phyloP scores from a whole-genome alignment of 2,113 vertebrate species.

The Prolemur simus region DNA sequence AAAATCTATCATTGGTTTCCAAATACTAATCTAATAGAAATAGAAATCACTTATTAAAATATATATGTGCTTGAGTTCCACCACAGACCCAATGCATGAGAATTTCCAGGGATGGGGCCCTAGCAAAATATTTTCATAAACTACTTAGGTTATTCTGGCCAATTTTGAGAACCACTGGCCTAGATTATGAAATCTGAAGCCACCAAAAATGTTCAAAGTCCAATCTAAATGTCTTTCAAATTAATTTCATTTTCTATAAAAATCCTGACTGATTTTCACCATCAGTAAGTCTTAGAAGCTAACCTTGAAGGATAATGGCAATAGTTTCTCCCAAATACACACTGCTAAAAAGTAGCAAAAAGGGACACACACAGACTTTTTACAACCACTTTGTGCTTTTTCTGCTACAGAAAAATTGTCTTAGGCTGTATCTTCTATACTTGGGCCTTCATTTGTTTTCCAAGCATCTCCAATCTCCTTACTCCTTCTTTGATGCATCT shows the following conservation, averaged over 20 bases:
- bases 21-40: background rate
- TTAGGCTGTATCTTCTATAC: background rate
- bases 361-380: background rate
- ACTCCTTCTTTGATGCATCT: background rate
- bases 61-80: background rate
- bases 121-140: background rate
- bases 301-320: background rate
- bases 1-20: background rate
- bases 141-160: background rate
- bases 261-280: background rate
- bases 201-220: background rate
- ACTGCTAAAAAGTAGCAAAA: background rate
- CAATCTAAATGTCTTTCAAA: background rate
- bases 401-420: background rate
- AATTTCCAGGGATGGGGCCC: background rate
- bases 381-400: background rate
- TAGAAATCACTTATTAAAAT: background rate
- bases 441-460: background rate
- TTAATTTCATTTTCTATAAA: background rate
- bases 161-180: background rate
- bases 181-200: background rate
- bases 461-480: background rate
- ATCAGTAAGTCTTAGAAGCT: background rate
- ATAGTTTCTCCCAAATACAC: background rate
- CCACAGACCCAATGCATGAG: too few relatives aligned